Evolutionary conservation across 2,888 invertebrate genomes (phyloP), one percentile per base, ranked within the genome.

Genomic region (Lapara coniferarum): DNA sequence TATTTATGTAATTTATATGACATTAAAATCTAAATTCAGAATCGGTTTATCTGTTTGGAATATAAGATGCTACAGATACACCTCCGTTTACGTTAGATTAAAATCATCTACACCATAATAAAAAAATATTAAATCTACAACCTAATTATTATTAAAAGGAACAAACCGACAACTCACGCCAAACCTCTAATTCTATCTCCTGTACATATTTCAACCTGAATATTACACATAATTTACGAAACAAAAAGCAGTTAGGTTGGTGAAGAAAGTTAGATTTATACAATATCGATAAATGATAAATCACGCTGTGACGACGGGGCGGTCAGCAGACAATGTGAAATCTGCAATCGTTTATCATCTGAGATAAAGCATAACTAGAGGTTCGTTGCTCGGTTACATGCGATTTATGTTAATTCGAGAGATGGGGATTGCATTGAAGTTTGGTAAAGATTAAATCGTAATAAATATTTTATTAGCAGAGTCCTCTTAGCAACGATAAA

Each of bases 311-410:
- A 49, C 49, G 46, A 63, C 59, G 25, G 12, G 53, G n/a, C 55
- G 19, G 19, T 46, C 46, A n/a, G 46, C 46, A 59, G 49, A 63
- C 63, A 63, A 63, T 63, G 49, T 19, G 13, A 49, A 63, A 19
- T 49, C 46, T 63, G 49, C 19, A 49, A 63, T 63, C 16, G 19
- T 63, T 63, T 63, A 63, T 63, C 46, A 16, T 63, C 16, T 19
- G 19, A 55, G 16, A 19, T 19, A 19, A 46, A 19, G 46, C 46
- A 63, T 63, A 19, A 63, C 63, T 46, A 63, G 46, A 5, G 49
- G 46, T 46, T 46, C 49, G 19, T 63, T 46, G 46, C 19, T 49
- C 19, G 63, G 19, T 12, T 63, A 12, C 19, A n/a, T 46, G 25
- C 19, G 19, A 63, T 49, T 63, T 63, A 63, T 63, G 19, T 19